A percentile compares a stretch with the other conserved stretches of the same genome.
phyloP scores from a whole-genome alignment of 2,113 vertebrate species.

The Andinoacara biseriatus region DNA sequence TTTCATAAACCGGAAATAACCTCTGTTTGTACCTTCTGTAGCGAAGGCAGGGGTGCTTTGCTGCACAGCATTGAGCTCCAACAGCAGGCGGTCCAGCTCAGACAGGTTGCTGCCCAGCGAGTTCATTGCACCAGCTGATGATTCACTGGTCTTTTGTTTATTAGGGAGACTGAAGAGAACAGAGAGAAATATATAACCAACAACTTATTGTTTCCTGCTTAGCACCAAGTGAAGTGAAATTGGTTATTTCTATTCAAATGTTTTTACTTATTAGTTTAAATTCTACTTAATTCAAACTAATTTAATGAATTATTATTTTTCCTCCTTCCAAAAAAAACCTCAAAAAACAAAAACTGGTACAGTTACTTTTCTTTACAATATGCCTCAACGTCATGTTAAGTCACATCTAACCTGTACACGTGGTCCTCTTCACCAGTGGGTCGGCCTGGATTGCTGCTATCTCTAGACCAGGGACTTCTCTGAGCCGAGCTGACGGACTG shows the following conservation, averaged over 20 bases:
- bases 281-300: background rate
- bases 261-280: background rate
- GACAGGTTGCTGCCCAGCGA: constrained; percentile 92
- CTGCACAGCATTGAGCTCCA: constrained; percentile 92
- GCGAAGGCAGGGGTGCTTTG: constrained; percentile 82
- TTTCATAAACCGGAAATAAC: background rate
- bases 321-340: too few relatives aligned
- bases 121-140: constrained; percentile 86
- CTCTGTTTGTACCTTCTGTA: constrained; percentile 78
- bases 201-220: background rate
- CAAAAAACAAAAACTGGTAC: background rate
- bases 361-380: background rate
- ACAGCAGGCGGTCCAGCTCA: constrained; percentile 91
- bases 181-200: constrained; percentile 6
- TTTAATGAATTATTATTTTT: background rate
- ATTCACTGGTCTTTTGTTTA: constrained; percentile 90
- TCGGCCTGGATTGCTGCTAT: constrained; percentile 77
- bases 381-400: background rate
- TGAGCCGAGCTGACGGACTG: constrained; percentile 75
- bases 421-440: constrained; percentile 87
- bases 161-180: constrained; percentile 86
- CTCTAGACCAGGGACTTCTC: constrained; percentile 80
- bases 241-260: background rate
- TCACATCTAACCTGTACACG: constrained; percentile 87
- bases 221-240: background rate